Base-by-base conservation (phyloP, 1,140 invertebrate genomes). In the Pseudomyrmex concolor region DNA sequence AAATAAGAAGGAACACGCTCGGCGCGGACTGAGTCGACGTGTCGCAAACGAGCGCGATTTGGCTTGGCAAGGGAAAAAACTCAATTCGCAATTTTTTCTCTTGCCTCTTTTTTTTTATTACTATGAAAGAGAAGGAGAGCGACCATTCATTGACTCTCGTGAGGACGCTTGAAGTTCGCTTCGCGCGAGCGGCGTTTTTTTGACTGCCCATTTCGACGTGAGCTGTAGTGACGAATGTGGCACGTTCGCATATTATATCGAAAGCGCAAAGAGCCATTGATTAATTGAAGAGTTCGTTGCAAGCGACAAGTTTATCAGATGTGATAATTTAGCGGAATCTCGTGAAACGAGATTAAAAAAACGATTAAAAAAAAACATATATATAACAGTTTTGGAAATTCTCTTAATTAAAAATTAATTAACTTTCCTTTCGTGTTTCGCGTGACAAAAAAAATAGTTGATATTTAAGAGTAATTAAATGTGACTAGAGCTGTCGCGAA, bases 41-140 rank as follows among this genome's bases (percentile, higher is more conserved):
- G 78, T 71, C 76, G 76, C 54, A 80, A 80, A 80, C 76, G 66
- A 80, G 76, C 66, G 45, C 54, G 76, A 70, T 78, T 68, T 70
- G 34, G 17, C 51, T 34, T 51, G 63, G 12, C 51, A 54, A 22
- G 63, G 68, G 57, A 25, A 25, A 73, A 74, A 63, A n/a, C n/a
- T n/a, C n/a, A 62, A 81, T 8, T 70, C 63, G 19, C 34, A 9
- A 71, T 80, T 80, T 60, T 80, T 63, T 78, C 50, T 78, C 43
- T 22, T 17, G 34, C 63, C 62, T 67, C 34, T n/a, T 12, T 22
- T 78, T 78, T 59, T 48, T 64, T 12, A 15, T 48, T 66, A 43
- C 51, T 17, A 66, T 48, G 54, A 78, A 66, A 70, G 76, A 54
- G 54, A 80, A 64, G 48, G 64, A 78, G 76, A 70, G 76, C 66